Percentiles rank a stretch among this genome's conserved stretches.
These are phyloP conservation scores for Trididemnum clinides DNA, from an alignment of 23 tunicate genomes.

Conservation along the genomic window DNA sequence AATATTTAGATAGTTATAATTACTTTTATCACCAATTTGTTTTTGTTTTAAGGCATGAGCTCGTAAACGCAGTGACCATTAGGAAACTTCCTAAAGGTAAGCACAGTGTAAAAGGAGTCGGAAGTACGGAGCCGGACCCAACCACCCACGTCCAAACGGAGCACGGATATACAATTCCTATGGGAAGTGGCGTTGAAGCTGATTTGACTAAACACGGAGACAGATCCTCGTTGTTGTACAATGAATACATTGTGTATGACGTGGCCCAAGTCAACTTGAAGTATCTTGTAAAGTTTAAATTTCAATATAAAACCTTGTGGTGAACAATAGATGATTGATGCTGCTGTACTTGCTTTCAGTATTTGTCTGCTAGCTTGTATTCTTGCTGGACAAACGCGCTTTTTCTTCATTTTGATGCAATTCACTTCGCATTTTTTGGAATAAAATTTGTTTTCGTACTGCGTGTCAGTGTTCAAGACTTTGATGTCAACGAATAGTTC, in stretches of 20 bases:
- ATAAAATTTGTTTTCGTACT: no score
- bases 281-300: slow-evolving; percentile 83
- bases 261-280: slow-evolving; percentile 94
- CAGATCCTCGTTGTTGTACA: slow-evolving; percentile 68
- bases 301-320: slow-evolving; percentile 68
- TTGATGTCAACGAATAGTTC: no score
- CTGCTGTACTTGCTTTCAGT: background rate
- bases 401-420: no score
- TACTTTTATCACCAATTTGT: no score
- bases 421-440: no score
- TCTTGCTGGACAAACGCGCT: background rate
- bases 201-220: slow-evolving; percentile 12
- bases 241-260: slow-evolving; percentile 97
- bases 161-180: slow-evolving; percentile 56
- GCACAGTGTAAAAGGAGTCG: slow-evolving; percentile 96
- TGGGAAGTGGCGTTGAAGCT: slow-evolving; percentile 61
- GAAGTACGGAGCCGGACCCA: slow-evolving; percentile 71
- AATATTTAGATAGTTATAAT: no score
- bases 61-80: slow-evolving; percentile 57
- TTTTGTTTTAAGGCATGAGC: slow-evolving; percentile 68
- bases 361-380: background rate
- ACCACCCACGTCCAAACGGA: slow-evolving; percentile 30
- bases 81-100: slow-evolving; percentile 86
- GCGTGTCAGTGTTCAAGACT: no score
- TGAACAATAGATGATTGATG: no score